Conservation (phyloP, 2,888 invertebrate genomes). For the Dione juno region DNA sequence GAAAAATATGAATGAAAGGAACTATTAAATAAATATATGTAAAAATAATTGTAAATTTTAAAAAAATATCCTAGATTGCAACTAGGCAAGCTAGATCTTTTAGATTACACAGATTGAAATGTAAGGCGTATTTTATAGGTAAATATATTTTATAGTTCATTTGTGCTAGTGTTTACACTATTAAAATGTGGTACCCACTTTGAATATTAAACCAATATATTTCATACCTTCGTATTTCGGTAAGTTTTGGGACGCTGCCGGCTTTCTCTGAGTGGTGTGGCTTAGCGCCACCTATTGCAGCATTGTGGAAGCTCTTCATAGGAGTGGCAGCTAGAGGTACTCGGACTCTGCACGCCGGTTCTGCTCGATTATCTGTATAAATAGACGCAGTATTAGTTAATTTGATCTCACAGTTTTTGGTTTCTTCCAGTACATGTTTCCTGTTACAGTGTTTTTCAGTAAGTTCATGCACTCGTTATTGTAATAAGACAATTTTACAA, state of each 20-base stretch:
- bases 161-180: too few species aligned
- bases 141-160: too few species aligned
- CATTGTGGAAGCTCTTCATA: conserved; percentile 16
- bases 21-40: too few species aligned
- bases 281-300: conserved; percentile 36
- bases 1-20: too few species aligned
- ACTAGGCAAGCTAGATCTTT: too few species aligned
- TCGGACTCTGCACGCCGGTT: conserved; percentile 28
- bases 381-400: conserved; percentile 44
- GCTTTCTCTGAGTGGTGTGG: background rate
- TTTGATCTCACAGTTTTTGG: conserved; percentile 35
- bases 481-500: background rate
- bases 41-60: too few species aligned
- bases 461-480: background rate
- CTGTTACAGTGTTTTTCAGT: conserved; percentile 5
- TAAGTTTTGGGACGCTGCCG: too few species aligned
- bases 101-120: too few species aligned
- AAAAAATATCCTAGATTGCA: too few species aligned
- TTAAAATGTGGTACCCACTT: background rate
- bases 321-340: conserved; percentile 9
- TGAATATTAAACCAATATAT: background rate
- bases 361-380: conserved; percentile 42
- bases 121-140: too few species aligned
- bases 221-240: conserved; percentile 1
- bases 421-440: conserved; percentile 18